phyloP scores from a whole-genome alignment of 2,797 vertebrate genomes.

The Urosaurus nigricauda region DNA sequence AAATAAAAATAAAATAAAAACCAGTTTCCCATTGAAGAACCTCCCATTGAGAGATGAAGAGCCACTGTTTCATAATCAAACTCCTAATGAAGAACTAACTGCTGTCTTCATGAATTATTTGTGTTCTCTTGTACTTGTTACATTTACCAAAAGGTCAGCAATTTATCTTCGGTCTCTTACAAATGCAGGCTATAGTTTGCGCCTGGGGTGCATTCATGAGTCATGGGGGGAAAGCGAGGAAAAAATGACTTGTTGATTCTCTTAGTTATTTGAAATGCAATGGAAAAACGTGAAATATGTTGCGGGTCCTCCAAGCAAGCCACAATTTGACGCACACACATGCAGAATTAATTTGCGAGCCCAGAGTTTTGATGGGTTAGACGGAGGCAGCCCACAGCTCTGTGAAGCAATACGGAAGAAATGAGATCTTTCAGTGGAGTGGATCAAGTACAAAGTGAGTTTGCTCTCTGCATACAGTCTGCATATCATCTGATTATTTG shows the following conservation, averaged over 20 bases:
- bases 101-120: conserved; percentile 47
- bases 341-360: not conserved
- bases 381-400: not conserved
- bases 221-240: not conserved
- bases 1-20: not conserved
- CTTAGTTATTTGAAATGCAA: not conserved
- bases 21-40: conserved; percentile 10
- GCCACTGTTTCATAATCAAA: conserved; percentile 31
- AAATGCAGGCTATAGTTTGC: conserved; percentile 15
- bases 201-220: not conserved
- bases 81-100: conserved; percentile 41
- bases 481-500: not conserved
- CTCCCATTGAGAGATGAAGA: conserved; percentile 11
- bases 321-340: not conserved
- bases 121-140: conserved; percentile 30
- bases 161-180: conserved; percentile 36
- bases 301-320: too few relatives aligned
- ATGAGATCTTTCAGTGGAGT: not conserved
- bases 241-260: not conserved
- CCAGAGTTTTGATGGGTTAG: not conserved
- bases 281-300: not conserved
- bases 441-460: not conserved
- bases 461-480: not conserved
- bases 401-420: not conserved
- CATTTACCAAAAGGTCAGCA: conserved; percentile 39